Conservation (phyloP, 2,113 vertebrate genomes). For the Syngnathoides biaculeatus region DNA sequence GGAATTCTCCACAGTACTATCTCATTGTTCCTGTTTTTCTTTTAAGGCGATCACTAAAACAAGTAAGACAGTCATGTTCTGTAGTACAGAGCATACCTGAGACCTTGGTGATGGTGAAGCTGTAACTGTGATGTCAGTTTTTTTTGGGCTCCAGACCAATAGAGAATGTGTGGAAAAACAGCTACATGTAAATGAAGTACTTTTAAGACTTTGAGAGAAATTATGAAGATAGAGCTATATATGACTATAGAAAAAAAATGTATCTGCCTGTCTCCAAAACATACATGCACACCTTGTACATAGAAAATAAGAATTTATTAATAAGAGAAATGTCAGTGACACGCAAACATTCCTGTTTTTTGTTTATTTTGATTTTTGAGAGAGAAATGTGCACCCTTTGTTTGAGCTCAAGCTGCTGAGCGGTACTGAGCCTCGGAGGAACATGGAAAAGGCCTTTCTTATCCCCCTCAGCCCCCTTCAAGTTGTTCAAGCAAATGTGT, state of each 20-base stretch:
- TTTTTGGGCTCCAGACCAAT: slow-evolving; percentile 84
- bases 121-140: slow-evolving; percentile 83
- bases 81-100: slow-evolving; percentile 85
- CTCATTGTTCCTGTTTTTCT: slow-evolving; percentile 39
- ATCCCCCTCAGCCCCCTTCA: slow-evolving; percentile 74
- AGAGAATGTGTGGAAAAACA: slow-evolving; percentile 94
- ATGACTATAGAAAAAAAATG: slow-evolving; percentile 63
- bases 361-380: slow-evolving; percentile 11
- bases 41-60: slow-evolving; percentile 84
- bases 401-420: slow-evolving; percentile 79
- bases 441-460: slow-evolving; percentile 74
- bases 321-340: slow-evolving; percentile 49
- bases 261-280: slow-evolving; percentile 65
- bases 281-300: slow-evolving; percentile 67
- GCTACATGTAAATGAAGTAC: slow-evolving; percentile 75
- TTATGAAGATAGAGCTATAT: slow-evolving; percentile 71
- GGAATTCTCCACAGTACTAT: slow-evolving; percentile 62
- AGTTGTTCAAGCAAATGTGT: slow-evolving; percentile 59
- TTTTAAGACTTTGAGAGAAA: slow-evolving; percentile 70
- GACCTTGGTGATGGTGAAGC: slow-evolving; percentile 80
- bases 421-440: slow-evolving; percentile 79
- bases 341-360: slow-evolving; percentile 76
- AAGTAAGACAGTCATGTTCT: slow-evolving; percentile 85
- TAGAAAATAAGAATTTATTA: slow-evolving; percentile 72
- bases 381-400: slow-evolving; percentile 74